Conservation (phyloP, 2,113 vertebrate species). For the Toxostoma redivivum region DNA sequence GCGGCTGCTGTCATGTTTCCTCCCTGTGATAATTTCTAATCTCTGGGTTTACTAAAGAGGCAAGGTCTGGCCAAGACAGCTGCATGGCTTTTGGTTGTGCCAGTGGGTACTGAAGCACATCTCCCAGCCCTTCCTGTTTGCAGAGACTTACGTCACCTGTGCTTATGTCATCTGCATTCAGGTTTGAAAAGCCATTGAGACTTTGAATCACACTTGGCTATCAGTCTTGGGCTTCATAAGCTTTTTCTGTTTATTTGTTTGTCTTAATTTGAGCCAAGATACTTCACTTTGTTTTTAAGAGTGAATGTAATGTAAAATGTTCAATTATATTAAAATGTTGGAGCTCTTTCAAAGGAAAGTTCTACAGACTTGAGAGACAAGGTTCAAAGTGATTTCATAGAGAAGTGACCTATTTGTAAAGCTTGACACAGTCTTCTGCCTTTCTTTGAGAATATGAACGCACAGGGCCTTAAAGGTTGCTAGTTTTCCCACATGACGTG, state of each 20-base stretch:
- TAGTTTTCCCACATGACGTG: not conserved
- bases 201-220: not conserved
- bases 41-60: not conserved
- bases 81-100: not conserved
- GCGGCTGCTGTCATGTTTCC: not conserved
- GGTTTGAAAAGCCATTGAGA: not conserved
- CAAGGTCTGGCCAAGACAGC: not conserved
- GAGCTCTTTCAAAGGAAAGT: not conserved
- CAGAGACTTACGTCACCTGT: not conserved
- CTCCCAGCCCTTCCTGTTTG: not conserved
- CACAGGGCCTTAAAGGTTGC: not conserved
- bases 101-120: accelerated
- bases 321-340: not conserved
- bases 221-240: not conserved
- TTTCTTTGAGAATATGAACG: not conserved
- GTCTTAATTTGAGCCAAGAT: not conserved
- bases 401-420: not conserved
- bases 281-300: not conserved
- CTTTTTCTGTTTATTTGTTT: not conserved
- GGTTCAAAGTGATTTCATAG: not conserved
- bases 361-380: not conserved
- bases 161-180: not conserved
- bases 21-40: not conserved
- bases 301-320: not conserved
- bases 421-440: not conserved